phyloP scores from a whole-genome alignment of 30 jellyfish, hydroid and myxozoan genomes.

The Hydra vulgaris region DNA sequence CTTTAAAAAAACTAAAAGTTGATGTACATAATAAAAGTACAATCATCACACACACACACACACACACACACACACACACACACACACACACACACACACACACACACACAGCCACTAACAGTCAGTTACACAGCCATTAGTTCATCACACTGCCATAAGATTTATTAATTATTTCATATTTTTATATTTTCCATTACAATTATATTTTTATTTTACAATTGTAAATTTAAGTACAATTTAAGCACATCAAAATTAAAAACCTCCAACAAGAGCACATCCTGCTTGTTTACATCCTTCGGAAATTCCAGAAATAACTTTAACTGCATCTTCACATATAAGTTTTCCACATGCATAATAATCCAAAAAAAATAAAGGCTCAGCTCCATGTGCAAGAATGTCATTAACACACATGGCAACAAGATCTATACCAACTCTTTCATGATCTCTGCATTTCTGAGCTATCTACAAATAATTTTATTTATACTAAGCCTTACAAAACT shows the following conservation, averaged over 20 bases:
- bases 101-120: too few species aligned
- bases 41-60: too few species aligned
- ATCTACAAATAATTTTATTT: slow-evolving; percentile 24
- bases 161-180: too few species aligned
- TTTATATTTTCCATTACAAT: too few species aligned
- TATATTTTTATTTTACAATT: too few species aligned
- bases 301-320: slow-evolving; percentile 78
- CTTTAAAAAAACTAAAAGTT: too few species aligned
- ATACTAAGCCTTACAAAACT: background rate
- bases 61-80: too few species aligned
- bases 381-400: slow-evolving; percentile 88
- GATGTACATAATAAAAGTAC: too few species aligned
- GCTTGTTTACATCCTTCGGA: slow-evolving; percentile 87
- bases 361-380: slow-evolving; percentile 82
- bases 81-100: too few species aligned
- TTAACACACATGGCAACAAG: slow-evolving; percentile 96
- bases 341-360: slow-evolving; percentile 88
- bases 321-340: slow-evolving; percentile 47
- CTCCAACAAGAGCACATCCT: slow-evolving; percentile 91
- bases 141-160: too few species aligned
- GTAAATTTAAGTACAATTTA: too few species aligned
- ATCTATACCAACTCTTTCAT: slow-evolving; percentile 77
- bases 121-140: too few species aligned
- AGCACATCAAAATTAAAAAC: slow-evolving; percentile 16
- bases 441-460: slow-evolving; percentile 59